Percentiles rank a stretch among this genome's conserved stretches.
Evolutionary conservation across 2,797 vertebrate genomes (phyloP).

Genomic region (Mionectes olivaceus): DNA sequence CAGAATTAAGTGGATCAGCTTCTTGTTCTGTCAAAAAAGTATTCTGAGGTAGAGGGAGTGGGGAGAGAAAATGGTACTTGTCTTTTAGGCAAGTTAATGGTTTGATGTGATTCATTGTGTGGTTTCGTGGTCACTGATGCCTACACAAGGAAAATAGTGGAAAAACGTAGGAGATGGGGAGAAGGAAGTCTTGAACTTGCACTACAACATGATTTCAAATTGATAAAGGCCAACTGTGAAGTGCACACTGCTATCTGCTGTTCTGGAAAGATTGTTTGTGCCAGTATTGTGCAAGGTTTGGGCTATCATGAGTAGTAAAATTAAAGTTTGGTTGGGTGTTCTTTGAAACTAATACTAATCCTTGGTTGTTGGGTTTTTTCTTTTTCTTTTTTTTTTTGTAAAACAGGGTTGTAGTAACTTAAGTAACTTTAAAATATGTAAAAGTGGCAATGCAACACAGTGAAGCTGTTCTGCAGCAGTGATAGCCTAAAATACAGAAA

Average conservation of each 20-base stretch:
- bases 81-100: background rate
- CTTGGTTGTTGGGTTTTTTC: background rate
- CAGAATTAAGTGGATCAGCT: background rate
- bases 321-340: background rate
- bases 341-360: background rate
- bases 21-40: background rate
- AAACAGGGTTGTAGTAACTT: background rate
- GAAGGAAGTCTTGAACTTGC: background rate
- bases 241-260: background rate
- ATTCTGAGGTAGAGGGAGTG: background rate
- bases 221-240: background rate
- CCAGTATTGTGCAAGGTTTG: background rate
- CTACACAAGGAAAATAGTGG: background rate
- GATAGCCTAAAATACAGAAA: background rate
- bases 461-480: background rate
- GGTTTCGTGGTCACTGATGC: background rate
- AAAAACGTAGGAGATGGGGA: background rate
- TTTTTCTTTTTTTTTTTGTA: background rate
- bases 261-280: background rate
- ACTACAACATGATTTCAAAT: fast-evolving
- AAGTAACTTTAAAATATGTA: background rate
- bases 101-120: background rate
- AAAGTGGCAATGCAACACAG: background rate
- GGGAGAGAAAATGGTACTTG: background rate
- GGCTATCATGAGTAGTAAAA: background rate